phyloP scores from a whole-genome alignment of 2,888 invertebrate species.

The Lasius fuliginosus region DNA sequence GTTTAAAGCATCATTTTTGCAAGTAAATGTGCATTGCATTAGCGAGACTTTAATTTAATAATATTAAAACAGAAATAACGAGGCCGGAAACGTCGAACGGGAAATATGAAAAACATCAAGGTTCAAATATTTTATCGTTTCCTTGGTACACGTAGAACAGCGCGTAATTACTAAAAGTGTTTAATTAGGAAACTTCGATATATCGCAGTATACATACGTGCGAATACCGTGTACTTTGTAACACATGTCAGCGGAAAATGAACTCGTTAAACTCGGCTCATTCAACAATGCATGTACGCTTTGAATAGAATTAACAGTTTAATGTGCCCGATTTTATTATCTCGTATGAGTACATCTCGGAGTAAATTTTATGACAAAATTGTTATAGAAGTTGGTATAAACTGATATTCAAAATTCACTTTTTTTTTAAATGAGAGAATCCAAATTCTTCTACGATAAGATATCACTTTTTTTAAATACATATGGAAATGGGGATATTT shows the following conservation, averaged over 20 bases:
- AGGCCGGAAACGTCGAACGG: background rate
- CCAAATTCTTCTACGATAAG: background rate
- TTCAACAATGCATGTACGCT: conserved; percentile 15
- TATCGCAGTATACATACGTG: background rate
- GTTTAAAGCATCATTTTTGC: conserved; percentile 10
- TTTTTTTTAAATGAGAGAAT: background rate
- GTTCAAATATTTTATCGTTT: conserved; percentile 24
- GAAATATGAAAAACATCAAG: background rate
- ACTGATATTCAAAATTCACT: background rate
- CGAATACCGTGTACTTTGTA: conserved; percentile 4
- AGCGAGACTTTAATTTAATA: background rate
- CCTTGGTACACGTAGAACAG: background rate
- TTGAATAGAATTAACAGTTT: conserved; percentile 23
- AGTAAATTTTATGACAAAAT: conserved; percentile 27
- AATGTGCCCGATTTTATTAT: background rate
- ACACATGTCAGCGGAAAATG: conserved; percentile 25
- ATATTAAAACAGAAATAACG: background rate
- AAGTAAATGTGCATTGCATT: background rate
- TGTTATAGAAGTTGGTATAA: background rate
- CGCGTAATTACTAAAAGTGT: conserved; percentile 33
- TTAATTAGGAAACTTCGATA: conserved; percentile 52
- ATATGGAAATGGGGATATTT: background rate
- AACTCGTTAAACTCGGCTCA: conserved; percentile 46
- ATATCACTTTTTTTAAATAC: background rate
- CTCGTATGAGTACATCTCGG: background rate